These are phyloP conservation scores for Crotalus tigris DNA, from an alignment of 2,113 vertebrate species.

Conservation along the genomic window DNA sequence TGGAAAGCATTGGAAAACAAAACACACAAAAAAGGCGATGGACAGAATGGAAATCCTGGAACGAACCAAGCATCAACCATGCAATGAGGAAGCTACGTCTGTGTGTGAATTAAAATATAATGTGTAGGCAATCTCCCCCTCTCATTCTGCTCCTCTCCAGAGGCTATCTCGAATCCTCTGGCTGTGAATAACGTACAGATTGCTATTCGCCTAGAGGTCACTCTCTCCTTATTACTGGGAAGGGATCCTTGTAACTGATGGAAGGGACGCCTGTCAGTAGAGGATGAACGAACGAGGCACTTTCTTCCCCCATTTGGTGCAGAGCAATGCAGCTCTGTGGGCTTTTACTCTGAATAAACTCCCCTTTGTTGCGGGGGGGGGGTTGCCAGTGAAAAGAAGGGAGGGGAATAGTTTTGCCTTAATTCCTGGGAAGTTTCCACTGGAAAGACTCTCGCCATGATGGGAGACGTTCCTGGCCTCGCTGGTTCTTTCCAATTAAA, in stretches of 20 bases:
- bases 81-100: slow-evolving; percentile 54
- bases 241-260: rapidly evolving
- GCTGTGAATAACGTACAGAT: slow-evolving; percentile 15
- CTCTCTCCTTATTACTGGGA: not conserved
- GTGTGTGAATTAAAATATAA: slow-evolving; percentile 60
- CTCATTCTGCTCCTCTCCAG: slow-evolving; percentile 1
- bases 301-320: rapidly evolving
- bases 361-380: not conserved
- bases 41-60: slow-evolving; percentile 51
- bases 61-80: slow-evolving; percentile 49
- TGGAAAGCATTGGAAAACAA: slow-evolving; percentile 52
- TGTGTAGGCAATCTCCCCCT: slow-evolving; percentile 44
- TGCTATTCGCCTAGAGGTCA: rapidly evolving
- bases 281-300: too few relatives aligned
- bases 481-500: slow-evolving; percentile 23
- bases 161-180: not conserved
- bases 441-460: slow-evolving; percentile 38
- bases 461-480: slow-evolving; percentile 34
- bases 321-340: not conserved
- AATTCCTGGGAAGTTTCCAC: slow-evolving; percentile 53
- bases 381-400: slow-evolving; percentile 46
- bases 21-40: not conserved
- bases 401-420: slow-evolving; percentile 53
- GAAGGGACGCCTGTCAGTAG: not conserved
- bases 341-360: not conserved